Conservation (phyloP, 2,888 invertebrate species). For the Sesia apiformis region DNA sequence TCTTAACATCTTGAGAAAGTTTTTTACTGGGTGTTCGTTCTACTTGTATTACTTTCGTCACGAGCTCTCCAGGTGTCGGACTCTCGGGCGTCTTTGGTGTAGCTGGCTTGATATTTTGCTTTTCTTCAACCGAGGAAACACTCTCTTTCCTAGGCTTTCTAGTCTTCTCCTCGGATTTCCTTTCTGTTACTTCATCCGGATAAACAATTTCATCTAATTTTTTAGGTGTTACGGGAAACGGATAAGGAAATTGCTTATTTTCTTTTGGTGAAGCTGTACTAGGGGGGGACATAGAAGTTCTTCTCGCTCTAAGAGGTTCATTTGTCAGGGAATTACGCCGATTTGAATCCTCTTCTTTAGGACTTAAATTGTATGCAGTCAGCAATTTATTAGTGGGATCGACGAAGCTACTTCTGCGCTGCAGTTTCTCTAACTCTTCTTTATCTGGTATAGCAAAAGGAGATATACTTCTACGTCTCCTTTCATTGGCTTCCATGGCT, state of each 20-base stretch:
- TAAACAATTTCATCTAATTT: slow-evolving; percentile 48
- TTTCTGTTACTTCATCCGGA: slow-evolving; percentile 31
- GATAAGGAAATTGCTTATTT: slow-evolving; percentile 32
- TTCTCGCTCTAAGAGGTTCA: slow-evolving; percentile 32
- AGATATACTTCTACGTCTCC: slow-evolving; percentile 66
- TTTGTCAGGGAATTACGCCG: slow-evolving; percentile 47
- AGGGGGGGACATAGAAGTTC: slow-evolving; percentile 39
- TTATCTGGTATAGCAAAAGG: slow-evolving; percentile 64
- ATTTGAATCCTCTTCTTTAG: slow-evolving; percentile 50
- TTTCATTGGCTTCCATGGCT: slow-evolving; percentile 53
- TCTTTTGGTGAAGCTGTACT: slow-evolving; percentile 47
- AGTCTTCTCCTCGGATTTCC: slow-evolving; percentile 22
- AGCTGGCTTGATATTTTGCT: slow-evolving; percentile 29
- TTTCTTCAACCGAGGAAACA: slow-evolving; percentile 10
- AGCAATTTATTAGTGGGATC: slow-evolving; percentile 65
- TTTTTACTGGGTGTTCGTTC: slow-evolving; percentile 63
- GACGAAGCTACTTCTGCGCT: slow-evolving; percentile 65
- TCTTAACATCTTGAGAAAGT: slow-evolving; percentile 45
- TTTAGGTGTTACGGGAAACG: slow-evolving; percentile 48
- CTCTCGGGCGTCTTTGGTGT: slow-evolving; percentile 30
- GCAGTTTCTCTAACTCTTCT: slow-evolving; percentile 41
- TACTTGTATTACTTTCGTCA: slow-evolving; percentile 61
- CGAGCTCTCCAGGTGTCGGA: slow-evolving; percentile 40
- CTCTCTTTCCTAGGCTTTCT: slow-evolving; percentile 21
- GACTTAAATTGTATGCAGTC: slow-evolving; percentile 52